Evolutionary conservation across 2,113 vertebrate species (phyloP), one percentile per base, ranked within the genome.

Genomic region (Pelusios castaneus): DNA sequence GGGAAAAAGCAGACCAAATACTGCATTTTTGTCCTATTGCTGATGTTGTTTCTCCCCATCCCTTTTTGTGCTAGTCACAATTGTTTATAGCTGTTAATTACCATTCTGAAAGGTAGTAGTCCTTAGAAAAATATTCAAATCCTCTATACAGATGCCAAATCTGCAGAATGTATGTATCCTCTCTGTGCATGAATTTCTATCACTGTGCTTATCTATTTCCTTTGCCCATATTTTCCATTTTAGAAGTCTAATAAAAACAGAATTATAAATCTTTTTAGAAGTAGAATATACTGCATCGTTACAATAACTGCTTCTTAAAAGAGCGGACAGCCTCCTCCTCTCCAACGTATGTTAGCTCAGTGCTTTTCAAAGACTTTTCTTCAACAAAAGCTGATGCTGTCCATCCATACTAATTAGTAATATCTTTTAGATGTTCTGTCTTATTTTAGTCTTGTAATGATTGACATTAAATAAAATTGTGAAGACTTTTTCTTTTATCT

Each of bases 131-230:
- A 10, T 43, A 47, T 52, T 80, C 10, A 70, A 87, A 45, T 49
- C 55, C 29, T 87, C 67, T 73, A 9, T 41, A 24, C 10, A 41
- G 67, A 73, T 41, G n/a, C n/a, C 2, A 27, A 81, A 45, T 3
- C 24, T 89, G 47, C 49, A 54, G 88, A 63, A 80, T 56, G 67
- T 73, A 75, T 84, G 58, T 76, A 70, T 75, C 24, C 10, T 75
- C 47, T 93, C 79, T 2, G n/a, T 49, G 60, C 55, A 38, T 5
- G 10, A 11, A 41, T 25, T 21, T 43, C 10, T 43, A 0, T 24
- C 55, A 49, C 38, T 11, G 10, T 43, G 31, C 38, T 2, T 4
- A 1, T 27, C 84, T 70, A 43, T 92, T 93, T 85, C 34, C 54
- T 84, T 84, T 38, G 14, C 25, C 79, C 92, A 79, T 2, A 16